Evolutionary conservation across 2,113 vertebrate genomes (phyloP).

Genomic region (Chauna torquata): DNA sequence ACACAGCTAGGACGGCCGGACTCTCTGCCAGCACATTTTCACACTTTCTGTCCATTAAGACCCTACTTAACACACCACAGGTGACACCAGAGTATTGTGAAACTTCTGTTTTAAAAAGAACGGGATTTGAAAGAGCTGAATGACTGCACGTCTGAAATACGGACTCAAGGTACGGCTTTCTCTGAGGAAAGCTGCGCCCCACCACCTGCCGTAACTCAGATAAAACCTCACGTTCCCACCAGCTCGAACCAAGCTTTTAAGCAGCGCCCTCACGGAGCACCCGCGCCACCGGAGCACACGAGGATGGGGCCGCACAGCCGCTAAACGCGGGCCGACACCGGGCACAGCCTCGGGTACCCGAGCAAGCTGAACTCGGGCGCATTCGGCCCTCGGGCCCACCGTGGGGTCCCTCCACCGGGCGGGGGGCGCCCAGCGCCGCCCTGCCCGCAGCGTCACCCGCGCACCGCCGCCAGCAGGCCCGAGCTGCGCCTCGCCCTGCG

Average conservation of each 20-base stretch:
- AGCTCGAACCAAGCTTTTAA: too few relatives aligned
- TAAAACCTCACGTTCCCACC: fast-evolving
- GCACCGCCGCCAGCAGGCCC: too few relatives aligned
- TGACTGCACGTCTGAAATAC: not conserved
- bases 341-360: too few relatives aligned
- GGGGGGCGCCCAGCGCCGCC: too few relatives aligned
- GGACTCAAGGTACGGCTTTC: not conserved
- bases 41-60: not conserved
- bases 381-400: too few relatives aligned
- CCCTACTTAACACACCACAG: too few relatives aligned
- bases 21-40: not conserved
- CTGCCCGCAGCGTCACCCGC: too few relatives aligned
- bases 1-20: not conserved
- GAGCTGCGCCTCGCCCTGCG: too few relatives aligned
- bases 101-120: not conserved
- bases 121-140: too few relatives aligned
- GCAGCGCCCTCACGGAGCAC: not conserved
- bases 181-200: not conserved
- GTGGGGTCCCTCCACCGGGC: too few relatives aligned
- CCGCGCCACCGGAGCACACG: not conserved
- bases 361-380: too few relatives aligned
- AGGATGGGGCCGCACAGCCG: not conserved
- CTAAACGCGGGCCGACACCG: not conserved
- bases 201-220: not conserved
- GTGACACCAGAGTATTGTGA: fast-evolving